Percentiles rank a stretch among this genome's conserved stretches.
Conservation (phyloP, 1,140 invertebrate species). For the Parasteatoda tepidariorum region DNA sequence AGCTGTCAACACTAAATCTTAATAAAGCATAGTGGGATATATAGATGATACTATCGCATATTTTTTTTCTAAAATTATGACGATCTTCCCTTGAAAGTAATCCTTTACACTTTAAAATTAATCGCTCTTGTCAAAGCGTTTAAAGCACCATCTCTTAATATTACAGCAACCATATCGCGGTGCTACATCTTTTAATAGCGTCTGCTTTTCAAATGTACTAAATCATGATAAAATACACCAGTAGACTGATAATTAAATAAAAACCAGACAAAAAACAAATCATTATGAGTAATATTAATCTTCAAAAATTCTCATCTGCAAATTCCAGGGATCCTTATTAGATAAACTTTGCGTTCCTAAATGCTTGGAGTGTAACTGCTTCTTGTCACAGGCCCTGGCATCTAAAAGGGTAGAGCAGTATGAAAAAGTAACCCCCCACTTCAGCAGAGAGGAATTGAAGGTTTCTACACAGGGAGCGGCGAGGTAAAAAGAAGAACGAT, state of each 20-base stretch:
- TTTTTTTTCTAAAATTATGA: no score
- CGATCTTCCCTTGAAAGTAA: no score
- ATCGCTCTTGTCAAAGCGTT: background rate
- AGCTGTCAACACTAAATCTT: no score
- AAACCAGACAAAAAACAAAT: background rate
- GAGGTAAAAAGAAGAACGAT: background rate
- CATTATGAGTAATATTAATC: background rate
- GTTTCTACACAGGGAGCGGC: background rate
- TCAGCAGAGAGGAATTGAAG: background rate
- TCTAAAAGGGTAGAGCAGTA: background rate
- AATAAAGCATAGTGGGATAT: no score
- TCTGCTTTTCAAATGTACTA: background rate
- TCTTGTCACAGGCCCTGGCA: background rate
- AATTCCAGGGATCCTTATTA: background rate
- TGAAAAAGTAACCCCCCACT: background rate
- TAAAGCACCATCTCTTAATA: background rate
- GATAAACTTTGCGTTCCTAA: background rate
- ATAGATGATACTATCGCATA: no score
- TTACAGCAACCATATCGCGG: background rate
- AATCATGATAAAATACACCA: constrained; percentile 1
- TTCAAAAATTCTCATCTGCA: background rate
- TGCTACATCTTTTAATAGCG: background rate
- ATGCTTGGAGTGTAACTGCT: background rate
- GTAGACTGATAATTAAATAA: background rate
- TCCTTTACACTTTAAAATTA: no score